Conservation (phyloP, 2,888 invertebrate genomes). For the Sthenelais limicola region DNA sequence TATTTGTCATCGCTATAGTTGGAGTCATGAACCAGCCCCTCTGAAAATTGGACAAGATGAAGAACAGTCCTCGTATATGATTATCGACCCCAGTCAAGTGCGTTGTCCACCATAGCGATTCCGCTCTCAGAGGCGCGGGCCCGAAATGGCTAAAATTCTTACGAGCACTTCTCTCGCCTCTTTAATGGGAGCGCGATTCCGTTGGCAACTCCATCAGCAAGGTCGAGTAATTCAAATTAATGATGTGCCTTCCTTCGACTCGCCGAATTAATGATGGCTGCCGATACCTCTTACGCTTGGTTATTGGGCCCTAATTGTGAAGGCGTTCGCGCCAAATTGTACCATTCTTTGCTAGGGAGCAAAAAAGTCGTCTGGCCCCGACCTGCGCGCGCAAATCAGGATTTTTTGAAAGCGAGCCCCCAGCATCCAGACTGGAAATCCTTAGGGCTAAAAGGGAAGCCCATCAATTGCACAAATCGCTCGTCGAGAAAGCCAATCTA, state of each 20-base stretch:
- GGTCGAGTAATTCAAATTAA: constrained; percentile 32
- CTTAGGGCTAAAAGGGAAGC: too few species aligned
- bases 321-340: constrained; percentile 33
- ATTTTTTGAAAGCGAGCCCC: not conserved
- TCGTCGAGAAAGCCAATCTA: too few species aligned
- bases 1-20: constrained; percentile 20
- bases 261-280: constrained; percentile 22
- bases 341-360: constrained; percentile 7
- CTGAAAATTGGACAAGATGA: constrained; percentile 17
- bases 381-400: constrained; percentile 26
- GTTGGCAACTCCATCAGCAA: not conserved
- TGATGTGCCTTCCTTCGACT: not conserved
- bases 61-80: too few species aligned
- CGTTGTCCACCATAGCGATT: too few species aligned
- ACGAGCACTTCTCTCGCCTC: not conserved
- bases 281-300: constrained; percentile 3
- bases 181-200: not conserved
- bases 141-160: not conserved
- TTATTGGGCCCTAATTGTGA: constrained; percentile 32
- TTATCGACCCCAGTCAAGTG: too few species aligned
- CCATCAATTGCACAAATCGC: too few species aligned
- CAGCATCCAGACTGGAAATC: constrained; percentile 13
- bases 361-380: constrained; percentile 35
- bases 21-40: not conserved
- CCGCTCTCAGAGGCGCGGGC: too few species aligned